Evolutionary conservation across 2,888 invertebrate genomes (phyloP), one percentile per base, ranked within the genome.

Genomic region (Drosophila mulleri): DNA sequence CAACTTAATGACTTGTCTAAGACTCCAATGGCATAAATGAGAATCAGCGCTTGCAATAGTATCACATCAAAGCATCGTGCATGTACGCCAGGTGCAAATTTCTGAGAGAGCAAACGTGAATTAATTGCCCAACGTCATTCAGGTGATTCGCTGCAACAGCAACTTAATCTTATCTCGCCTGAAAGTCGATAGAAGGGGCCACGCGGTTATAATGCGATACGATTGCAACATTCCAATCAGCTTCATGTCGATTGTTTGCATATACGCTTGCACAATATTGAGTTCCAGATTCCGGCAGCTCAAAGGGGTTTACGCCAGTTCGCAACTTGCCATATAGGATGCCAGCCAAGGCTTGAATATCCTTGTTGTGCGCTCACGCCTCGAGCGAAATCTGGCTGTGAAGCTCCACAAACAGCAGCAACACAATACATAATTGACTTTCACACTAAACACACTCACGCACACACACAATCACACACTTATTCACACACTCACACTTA

Each of bases 401-500:
- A 29, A 48, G 29, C 26, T 32, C 18, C 48, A 18, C 29, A 50
- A 18, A 14, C 50, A 18, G 14, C 12, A 18, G 29, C 50, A 50
- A 8, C 50, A 29, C 50, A 32, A 50, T 50, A 3, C 50, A 50
- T 32, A 32, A 50, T 32, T 50, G 50, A 32, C 50, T 50, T 50
- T 50, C 32, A 39, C 37, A 20, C 35, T 39, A 14, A 44, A 12
- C 50, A 50, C 12, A 14, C 18, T 35, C 32, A 35, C 32, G 35
- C 7, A 32, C 9, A 11, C n/a, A 9, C 14, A 14, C 6, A 18
- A n/a, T n/a, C 20, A 2, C 35, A 23, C 35, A 53, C 14, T 20
- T 7, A 14, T 12, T 37, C 37, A 37, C 37, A 23, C 35, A 23
- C 16, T 20, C 8, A 16, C 16, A 2, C 23, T 20, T 9, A 23